Evolutionary conservation across 2,888 invertebrate species (phyloP), one percentile per base, ranked within the genome.

Genomic region (Andrena camellia): DNA sequence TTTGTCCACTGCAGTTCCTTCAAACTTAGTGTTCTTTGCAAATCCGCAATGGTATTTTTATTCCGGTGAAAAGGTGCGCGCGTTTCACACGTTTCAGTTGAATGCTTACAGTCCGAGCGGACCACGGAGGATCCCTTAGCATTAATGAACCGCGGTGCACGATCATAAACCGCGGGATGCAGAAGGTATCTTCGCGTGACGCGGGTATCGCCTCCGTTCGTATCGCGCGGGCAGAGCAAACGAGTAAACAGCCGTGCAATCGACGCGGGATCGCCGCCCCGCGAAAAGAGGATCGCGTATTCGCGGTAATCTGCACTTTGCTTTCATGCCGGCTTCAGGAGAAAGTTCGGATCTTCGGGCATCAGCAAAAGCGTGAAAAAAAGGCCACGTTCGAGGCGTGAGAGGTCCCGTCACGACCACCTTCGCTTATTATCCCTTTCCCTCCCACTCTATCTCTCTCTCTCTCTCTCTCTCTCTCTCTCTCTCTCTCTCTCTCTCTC

Each of bases 341-440:
- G 87, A 86, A 86, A 87, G 87, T 85, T 59, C 31, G 59, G 71
- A 74, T 80, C 63, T 69, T 59, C 62, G 70, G 67, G 54, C 52
- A 67, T 70, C 66, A 50, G 83, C 57, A 57, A n/a, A 83, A 57
- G 76, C 54, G 72, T 50, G 84, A 77, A 84, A 77, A 72, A 77
- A 74, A 81, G 1, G 31, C 60, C 71, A 23, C 52, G 63, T 20
- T 13, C 68, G 42, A 75, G 78, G 81, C 81, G 85, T 75, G 85
- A 73, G 85, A 82, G 73, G 29, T 72, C 54, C 33, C 2, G 20
- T 63, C 62, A 71, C 62, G 70, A 59, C 29, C 64, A 74, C 59
- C 84, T 69, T 62, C 57, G 81, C 78, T 85, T 85, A 85, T 85
- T 85, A 84, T 82, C 57, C 23, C 42, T 42, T 42, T 42, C 17